Base-by-base conservation (phyloP, 2,113 vertebrate genomes). In the Montifringilla adamsi region DNA sequence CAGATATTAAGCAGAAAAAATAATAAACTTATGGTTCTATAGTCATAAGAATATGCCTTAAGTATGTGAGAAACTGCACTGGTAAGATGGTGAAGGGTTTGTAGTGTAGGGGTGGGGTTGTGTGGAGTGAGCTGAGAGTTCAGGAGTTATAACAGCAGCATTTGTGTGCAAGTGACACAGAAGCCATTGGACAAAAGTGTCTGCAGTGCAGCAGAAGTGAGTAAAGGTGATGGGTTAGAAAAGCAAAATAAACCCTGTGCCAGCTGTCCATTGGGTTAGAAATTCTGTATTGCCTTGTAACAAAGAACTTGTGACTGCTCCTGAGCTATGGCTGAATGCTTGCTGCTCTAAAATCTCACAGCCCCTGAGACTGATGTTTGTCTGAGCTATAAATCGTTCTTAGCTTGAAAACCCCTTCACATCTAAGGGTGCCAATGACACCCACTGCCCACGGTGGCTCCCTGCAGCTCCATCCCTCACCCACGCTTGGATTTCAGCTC, bases 401-500 rank as follows among this genome's bases (percentile, higher is more conserved):
- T 18, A 18, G 24, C 16, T 12, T 17, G 24, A 27, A 60, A 60
- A 60, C 1, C 35, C 58, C 58, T 37, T 60, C 58, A 18, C 23
- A 26, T 37, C 35, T 37, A 17, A 24, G 1, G 15, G n/a, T 26
- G 58, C 15, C 58, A 37, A 18, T 60, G 58, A 27, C 58, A 60
- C 16, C 58, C 58, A 50, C 23, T 27, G 58, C 85, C 94, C 93
- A 59, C 95, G 88, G 86, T 90, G 93, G 96, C 96, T 81, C 90
- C 19, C 27, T 73, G 84, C 60, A 37, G 89, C 75, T 92, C 75
- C 93, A 89, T 93, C 86, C 74, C 83, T 96, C 90, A 79, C 81
- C 83, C 96, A 94, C 90, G 83, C 87, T 79, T 55, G 70, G 97
- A 97, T 97, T 97, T 89, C 95, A 95, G 85, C 83, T 86, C 56